These are phyloP conservation scores for Melanostoma mellinum DNA, from an alignment of 2,888 invertebrate genomes.

Conservation along the genomic window DNA sequence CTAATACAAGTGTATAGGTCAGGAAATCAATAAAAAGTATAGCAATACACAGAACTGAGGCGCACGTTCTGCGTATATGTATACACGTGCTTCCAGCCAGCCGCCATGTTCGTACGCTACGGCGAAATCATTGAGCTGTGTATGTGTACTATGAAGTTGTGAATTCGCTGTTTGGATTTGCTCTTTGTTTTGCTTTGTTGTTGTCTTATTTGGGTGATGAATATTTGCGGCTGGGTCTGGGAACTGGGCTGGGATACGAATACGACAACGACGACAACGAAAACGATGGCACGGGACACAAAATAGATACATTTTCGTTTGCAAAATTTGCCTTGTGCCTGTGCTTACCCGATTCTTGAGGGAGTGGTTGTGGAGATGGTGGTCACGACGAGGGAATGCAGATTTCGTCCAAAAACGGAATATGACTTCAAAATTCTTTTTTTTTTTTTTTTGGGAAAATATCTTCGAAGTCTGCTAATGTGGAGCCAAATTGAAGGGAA, in stretches of 20 bases:
- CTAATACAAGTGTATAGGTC: conserved; percentile 33
- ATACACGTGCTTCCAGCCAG: conserved; percentile 62
- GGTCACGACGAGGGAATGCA: conserved; percentile 22
- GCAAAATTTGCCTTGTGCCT: conserved; percentile 3
- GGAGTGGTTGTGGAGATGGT: conserved; percentile 16
- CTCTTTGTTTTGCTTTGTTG: conserved; percentile 62
- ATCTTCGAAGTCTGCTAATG: conserved; percentile 41
- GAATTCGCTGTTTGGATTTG: conserved; percentile 57
- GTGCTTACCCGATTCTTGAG: background rate
- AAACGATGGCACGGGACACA: conserved; percentile 13
- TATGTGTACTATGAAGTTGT: conserved; percentile 7
- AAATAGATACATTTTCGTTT: conserved; percentile 59
- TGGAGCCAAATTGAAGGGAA: conserved; percentile 23
- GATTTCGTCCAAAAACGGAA: conserved; percentile 59
- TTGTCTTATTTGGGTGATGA: conserved; percentile 34
- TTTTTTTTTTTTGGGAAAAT: conserved; percentile 25
- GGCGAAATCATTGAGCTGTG: conserved; percentile 41
- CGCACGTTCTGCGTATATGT: conserved; percentile 46
- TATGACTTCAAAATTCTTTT: conserved; percentile 34
- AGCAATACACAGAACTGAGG: conserved; percentile 18
- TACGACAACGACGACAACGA: no score
- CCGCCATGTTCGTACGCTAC: conserved; percentile 48
- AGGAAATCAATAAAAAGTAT: conserved; percentile 68
- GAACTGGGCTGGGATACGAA: conserved; percentile 19
- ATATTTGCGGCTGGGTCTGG: conserved; percentile 36